phyloP scores from a whole-genome alignment of 1,140 invertebrate genomes.

The Phenacoccus solenopsis region DNA sequence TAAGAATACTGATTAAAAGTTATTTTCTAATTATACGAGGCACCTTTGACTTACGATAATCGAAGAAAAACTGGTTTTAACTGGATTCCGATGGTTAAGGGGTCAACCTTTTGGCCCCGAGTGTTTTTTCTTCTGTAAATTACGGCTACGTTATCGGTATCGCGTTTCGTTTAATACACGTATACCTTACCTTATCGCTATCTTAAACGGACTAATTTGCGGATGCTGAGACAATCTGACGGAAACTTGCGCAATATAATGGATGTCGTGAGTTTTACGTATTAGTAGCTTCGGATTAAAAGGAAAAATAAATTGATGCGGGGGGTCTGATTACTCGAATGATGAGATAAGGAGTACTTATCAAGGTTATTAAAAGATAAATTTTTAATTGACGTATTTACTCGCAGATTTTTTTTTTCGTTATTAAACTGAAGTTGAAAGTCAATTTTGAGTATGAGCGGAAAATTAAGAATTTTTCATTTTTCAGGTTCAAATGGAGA shows the following conservation, averaged over 20 bases:
- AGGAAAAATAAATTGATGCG: neutral
- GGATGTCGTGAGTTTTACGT: neutral
- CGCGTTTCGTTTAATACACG: neutral
- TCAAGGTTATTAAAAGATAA: too few species aligned
- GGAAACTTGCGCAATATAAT: neutral
- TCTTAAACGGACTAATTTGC: too few species aligned
- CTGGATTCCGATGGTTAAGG: neutral
- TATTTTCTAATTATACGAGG: neutral
- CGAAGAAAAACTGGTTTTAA: neutral
- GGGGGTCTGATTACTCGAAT: too few species aligned
- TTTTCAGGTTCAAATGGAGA: too few species aligned
- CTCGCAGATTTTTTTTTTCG: neutral
- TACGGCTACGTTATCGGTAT: neutral
- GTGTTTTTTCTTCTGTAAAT: neutral
- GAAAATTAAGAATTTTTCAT: too few species aligned
- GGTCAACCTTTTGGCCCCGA: neutral
- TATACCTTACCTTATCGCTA: neutral
- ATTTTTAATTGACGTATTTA: too few species aligned
- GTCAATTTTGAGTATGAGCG: too few species aligned
- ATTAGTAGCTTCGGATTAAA: neutral
- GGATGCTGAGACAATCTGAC: neutral
- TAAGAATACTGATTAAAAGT: neutral
- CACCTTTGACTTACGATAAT: neutral
- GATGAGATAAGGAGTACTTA: too few species aligned
- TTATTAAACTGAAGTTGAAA: too few species aligned